Base-by-base conservation (phyloP, 2,113 vertebrate species). In the Cepphus grylle region DNA sequence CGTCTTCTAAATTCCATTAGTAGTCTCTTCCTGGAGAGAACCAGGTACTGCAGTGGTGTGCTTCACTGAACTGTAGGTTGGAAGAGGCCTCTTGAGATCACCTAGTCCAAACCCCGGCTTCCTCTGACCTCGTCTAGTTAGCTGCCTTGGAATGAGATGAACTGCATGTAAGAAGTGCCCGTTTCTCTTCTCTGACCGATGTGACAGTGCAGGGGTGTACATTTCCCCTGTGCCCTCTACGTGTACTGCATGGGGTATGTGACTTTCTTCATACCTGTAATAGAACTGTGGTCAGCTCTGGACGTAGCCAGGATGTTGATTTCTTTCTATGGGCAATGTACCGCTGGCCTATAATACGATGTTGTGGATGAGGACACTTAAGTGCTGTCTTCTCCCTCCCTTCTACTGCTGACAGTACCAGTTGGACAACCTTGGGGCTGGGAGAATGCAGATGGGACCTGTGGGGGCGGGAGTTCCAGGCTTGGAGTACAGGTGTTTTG, bases 201-300 rank as follows among this genome's bases (percentile, higher is more conserved):
- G 40, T 50, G 83, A 52, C 29, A 27, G 34, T 40, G 30, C 23
- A 38, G 43, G 17, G 2, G 0, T 5, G 4, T 56, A 3, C 2
- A 0, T 43, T 65, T 77, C 5, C 38, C 42, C 15, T 69, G 18
- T 47, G 32, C 27, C 26, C 40, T 74, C 40, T 47, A 14, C 14
- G 2, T 9, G 1, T 29, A 29, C 27, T 15, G 20, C 5, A 6
- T 5, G 16, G 47, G 27, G 3, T 56, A 11, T 9, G 16, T 55
- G 56, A n/a, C 43, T 71, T 65, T 25, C 42, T 66, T 65, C 18
- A 2, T 52, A 5, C 40, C 23, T 49, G 11, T 52, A 21, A 6
- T 3, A 30, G 47, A 40, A 13, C 5, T 67, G 42, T 61, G 61
- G 13, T 67, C 56, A 43, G 43, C 58, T 82, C 52, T 0, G 0